Base-by-base conservation (phyloP, 1,140 invertebrate species). In the Cydia amplana region DNA sequence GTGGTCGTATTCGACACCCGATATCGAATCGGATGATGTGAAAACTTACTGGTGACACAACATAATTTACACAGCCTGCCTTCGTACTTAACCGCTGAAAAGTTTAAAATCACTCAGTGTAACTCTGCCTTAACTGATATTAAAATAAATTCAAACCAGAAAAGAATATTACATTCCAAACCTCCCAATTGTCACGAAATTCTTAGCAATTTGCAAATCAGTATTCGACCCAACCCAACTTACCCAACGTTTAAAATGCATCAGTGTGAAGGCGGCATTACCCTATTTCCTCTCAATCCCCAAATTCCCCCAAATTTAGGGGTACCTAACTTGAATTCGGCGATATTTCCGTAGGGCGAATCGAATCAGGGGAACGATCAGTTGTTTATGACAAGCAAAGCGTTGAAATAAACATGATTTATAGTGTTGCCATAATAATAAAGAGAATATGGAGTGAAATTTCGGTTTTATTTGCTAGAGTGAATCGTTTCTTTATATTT, bases 371-470 rank as follows among this genome's bases (percentile, higher is more conserved):
- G 32, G 64, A 67, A 67, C 25, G 64, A 67, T 67, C 64, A 67
- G 64, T 67, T 67, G 64, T 67, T 67, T 67, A 67, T 67, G 64
- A 67, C 32, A 67, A 67, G 64, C 64, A 32, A 55, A 67, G 64
- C 64, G 64, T 67, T 67, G 64, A 67, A 67, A 67, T 67, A 67
- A 40, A 67, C 16, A 67, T 67, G 64, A 67, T 36, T 67, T 67
- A 67, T 67, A 67, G 64, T 67, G 64, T 67, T 67, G 28, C 64
- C 64, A 67, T 67, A n/a, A 67, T 28, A 65, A 65, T 65, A 65
- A 65, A 18, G 28, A 16, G 16, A 67, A 67, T 67, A 67, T 67
- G 64, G 64, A 67, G 64, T 36, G 28, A 28, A 49, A 64, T 64
- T 67, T 67, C 28, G 64, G 25, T 67, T 67, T 32, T 67, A 67